These are phyloP conservation scores for Cremastinae sp. DNA, from an alignment of 2,888 invertebrate species.

Conservation along the genomic window DNA sequence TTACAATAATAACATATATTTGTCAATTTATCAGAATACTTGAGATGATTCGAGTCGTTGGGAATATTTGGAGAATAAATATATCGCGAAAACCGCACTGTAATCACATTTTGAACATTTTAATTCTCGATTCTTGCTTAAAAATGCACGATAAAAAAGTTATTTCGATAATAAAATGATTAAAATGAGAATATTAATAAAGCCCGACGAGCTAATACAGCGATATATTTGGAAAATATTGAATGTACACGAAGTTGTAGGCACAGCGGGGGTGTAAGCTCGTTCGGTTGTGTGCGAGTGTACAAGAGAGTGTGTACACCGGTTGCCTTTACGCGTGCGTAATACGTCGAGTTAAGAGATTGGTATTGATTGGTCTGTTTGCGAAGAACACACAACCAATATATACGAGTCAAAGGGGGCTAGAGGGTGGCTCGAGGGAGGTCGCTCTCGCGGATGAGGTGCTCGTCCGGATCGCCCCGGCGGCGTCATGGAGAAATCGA, in stretches of 20 bases:
- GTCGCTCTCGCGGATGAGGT: constrained; percentile 47
- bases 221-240: constrained; percentile 5
- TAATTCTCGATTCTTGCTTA: too few species aligned
- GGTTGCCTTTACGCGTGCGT: constrained; percentile 65
- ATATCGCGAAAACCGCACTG: too few species aligned
- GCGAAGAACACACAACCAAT: constrained; percentile 77
- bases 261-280: background rate
- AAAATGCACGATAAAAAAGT: too few species aligned
- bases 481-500: constrained; percentile 19
- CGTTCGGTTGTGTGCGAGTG: background rate
- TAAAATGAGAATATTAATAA: too few species aligned
- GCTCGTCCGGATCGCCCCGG: constrained; percentile 51
- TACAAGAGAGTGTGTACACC: constrained; percentile 40
- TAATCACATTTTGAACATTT: too few species aligned
- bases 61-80: too few species aligned
- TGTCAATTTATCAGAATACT: too few species aligned
- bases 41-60: too few species aligned
- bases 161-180: too few species aligned
- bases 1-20: too few species aligned
- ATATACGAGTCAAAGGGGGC: constrained; percentile 64
- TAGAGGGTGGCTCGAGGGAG: constrained; percentile 24
- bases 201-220: background rate
- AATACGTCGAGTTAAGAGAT: constrained; percentile 75
- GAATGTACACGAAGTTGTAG: constrained; percentile 5
- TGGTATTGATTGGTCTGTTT: constrained; percentile 79